Evolutionary conservation across 2,797 vertebrate genomes (phyloP).

Genomic region (Sternotherus odoratus): DNA sequence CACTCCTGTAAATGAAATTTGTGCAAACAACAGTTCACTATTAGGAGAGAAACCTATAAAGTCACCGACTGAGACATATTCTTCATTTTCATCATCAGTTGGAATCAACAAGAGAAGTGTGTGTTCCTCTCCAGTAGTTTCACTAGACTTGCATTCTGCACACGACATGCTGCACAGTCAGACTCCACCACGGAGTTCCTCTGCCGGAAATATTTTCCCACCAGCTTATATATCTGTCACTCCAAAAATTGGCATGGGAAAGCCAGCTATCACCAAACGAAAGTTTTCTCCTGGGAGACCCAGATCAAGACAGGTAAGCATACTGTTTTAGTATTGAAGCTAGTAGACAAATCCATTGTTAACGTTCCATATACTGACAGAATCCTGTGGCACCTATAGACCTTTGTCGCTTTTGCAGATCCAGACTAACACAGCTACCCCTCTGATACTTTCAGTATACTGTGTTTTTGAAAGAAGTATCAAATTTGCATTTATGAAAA

Average conservation of each 20-base stretch:
- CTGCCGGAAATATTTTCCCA: conserved; percentile 81
- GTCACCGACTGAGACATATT: conserved; percentile 77
- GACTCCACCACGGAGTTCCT: conserved; percentile 65
- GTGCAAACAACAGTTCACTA: conserved; percentile 80
- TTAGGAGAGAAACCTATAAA: conserved; percentile 85
- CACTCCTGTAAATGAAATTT: conserved; percentile 78
- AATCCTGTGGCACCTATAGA: too few relatives aligned
- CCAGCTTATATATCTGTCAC: conserved; percentile 91
- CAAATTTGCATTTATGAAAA: not conserved
- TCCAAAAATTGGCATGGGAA: conserved; percentile 98
- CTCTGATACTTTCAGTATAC: not conserved
- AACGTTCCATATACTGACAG: not conserved
- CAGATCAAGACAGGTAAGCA: conserved; percentile 92
- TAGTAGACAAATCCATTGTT: not conserved
- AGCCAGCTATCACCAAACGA: conserved; percentile 96
- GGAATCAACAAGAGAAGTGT: conserved; percentile 66
- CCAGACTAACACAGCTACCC: too few relatives aligned
- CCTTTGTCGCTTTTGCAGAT: too few relatives aligned
- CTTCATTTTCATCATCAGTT: conserved; percentile 45
- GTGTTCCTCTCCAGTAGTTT: conserved; percentile 74
- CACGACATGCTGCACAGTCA: conserved; percentile 78
- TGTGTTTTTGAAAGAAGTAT: not conserved
- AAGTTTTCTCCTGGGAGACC: conserved; percentile 97
- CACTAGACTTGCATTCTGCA: conserved; percentile 78
- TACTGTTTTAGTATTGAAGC: not conserved